Conservation (phyloP, 2,797 vertebrate genomes). For the Oryzias dopingdopingensis region DNA sequence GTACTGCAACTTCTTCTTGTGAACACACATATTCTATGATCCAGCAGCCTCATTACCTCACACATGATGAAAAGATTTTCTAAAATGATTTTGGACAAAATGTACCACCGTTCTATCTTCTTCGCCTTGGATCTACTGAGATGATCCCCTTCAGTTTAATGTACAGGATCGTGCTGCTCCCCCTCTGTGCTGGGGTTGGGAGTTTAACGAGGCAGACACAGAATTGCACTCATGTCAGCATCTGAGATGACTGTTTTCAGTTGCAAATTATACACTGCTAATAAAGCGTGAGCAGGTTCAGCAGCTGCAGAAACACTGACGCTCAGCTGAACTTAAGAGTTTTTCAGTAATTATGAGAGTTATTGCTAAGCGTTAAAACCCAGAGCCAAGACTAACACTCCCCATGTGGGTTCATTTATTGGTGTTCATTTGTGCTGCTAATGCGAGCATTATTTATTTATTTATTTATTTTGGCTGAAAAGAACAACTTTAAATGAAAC, state of each 20-base stretch:
- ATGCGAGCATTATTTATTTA: too few relatives aligned
- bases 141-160: not conserved
- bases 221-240: conserved; percentile 1
- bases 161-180: not conserved
- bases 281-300: not conserved
- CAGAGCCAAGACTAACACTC: not conserved
- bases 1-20: too few relatives aligned
- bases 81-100: too few relatives aligned
- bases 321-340: not conserved
- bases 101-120: not conserved
- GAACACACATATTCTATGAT: too few relatives aligned
- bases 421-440: too few relatives aligned
- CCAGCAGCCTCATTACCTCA: too few relatives aligned
- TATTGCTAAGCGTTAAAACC: not conserved
- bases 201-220: not conserved
- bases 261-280: not conserved
- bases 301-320: not conserved
- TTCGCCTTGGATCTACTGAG: not conserved
- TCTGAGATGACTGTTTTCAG: not conserved
- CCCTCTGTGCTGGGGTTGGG: not conserved
- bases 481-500: too few relatives aligned
- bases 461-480: too few relatives aligned
- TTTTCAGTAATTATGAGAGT: not conserved
- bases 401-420: too few relatives aligned
- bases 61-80: too few relatives aligned